Base-by-base conservation (phyloP, 2,797 vertebrate species). In the Clarias platycephalus region DNA sequence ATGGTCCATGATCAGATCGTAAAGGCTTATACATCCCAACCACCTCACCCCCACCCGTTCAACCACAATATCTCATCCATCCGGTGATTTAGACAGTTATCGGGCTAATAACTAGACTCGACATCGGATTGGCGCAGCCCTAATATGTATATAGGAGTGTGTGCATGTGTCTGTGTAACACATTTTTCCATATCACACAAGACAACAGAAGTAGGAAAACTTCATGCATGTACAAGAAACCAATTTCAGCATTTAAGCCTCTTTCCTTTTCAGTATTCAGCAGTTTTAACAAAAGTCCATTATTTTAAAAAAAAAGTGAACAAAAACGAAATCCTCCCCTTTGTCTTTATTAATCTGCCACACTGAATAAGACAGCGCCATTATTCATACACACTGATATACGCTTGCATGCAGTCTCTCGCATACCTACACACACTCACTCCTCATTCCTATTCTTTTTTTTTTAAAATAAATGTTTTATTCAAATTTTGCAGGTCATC, bases 281-380 rank as follows among this genome's bases (percentile, higher is more conserved):
- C 68, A 83, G 44, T 86, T 86, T 86, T 57, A 86, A 63, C 55
- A 67, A 72, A 86, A 79, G 74, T 78, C 37, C 37, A 77, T 86
- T 83, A 72, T 86, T 86, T 44, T 44, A 10, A 49, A 49, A 79
- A 82, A 83, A 24, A 83, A 83, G 60, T 1, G 34, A 64, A 72
- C 44, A 79, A 70, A 40, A 72, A 78, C 66, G n/a, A 77, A 82
- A 79, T 82, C 64, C 74, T 62, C 37, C 22, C 80, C 79, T 67
- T 71, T 71, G 58, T 79, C 81, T 66, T 86, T 79, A 80, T 86
- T 74, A 86, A 83, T 80, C 67, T 86, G 81, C 34, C 81, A 83
- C 74, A 78, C 53, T 4, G 57, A 79, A 72, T 83, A 70, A 71
- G 83, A 78, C 83, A 81, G 64, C 22, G n/a, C 22, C 82, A 81